These are phyloP conservation scores for Diplodus sargus DNA, from an alignment of 2,797 vertebrate genomes.

Conservation along the genomic window DNA sequence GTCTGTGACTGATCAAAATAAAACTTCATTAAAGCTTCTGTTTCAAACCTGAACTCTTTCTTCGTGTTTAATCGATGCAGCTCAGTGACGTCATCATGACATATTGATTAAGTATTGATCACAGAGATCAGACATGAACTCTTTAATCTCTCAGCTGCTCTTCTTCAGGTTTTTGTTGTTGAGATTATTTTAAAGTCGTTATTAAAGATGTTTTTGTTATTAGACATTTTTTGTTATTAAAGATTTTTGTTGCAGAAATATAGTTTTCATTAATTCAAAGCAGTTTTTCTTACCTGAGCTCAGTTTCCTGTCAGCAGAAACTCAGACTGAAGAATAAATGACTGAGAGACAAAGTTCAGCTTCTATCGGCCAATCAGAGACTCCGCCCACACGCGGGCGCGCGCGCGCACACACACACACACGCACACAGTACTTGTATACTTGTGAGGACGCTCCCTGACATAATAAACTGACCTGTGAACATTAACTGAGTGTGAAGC, in stretches of 20 bases:
- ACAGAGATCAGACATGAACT: neutral
- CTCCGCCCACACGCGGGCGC: constrained; percentile 35
- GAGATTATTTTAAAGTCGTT: no score
- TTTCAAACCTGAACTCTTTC: no score
- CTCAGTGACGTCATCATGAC: no score
- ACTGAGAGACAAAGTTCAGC: constrained; percentile 62
- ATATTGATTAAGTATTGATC: no score
- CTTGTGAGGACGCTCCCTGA: neutral
- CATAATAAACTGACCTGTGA: no score
- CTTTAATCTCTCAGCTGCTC: neutral
- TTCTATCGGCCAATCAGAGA: constrained; percentile 8
- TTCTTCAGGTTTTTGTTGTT: neutral
- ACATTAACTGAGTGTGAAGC: no score
- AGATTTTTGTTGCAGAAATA: no score
- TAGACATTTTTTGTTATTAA: neutral
- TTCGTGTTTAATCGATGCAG: no score
- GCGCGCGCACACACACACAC: constrained; percentile 17
- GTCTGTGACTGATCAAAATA: no score
- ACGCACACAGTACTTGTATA: neutral
- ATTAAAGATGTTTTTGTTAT: neutral
- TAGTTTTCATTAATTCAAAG: neutral
- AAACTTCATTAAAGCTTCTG: no score
- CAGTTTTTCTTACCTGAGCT: constrained; percentile 51
- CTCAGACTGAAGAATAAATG: constrained; percentile 30
- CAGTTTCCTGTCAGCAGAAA: constrained; percentile 25